A percentile compares a stretch with the other conserved stretches of the same genome.
phyloP scores from a whole-genome alignment of 1,140 invertebrate species.

The Cyclargus thomasi region DNA sequence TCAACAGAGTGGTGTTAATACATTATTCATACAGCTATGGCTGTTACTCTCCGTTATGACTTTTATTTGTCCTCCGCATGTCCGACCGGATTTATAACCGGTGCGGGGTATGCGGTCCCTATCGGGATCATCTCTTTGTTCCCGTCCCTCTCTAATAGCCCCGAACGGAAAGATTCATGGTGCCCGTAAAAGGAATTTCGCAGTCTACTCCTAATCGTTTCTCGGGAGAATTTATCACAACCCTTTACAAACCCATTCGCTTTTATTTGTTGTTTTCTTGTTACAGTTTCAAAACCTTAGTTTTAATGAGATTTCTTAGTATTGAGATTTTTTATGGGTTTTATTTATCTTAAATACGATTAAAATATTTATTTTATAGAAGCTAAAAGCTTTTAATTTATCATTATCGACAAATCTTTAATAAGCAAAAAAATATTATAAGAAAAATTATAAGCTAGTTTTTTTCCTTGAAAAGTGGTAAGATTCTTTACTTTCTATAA shows the following conservation, averaged over 20 bases:
- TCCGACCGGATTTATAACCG: conserved; percentile 29
- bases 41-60: conserved; percentile 52
- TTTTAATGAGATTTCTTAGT: background rate
- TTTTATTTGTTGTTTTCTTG: conserved; percentile 2
- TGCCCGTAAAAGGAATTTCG: conserved; percentile 58
- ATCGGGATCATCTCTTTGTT: conserved; percentile 56
- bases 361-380: no score
- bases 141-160: conserved; percentile 57
- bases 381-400: no score
- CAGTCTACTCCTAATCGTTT: conserved; percentile 56
- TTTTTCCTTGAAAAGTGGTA: no score
- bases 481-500: no score
- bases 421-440: no score
- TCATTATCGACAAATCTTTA: no score
- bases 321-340: background rate
- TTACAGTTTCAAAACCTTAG: background rate
- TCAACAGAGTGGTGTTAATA: conserved; percentile 36
- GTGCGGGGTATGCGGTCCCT: conserved; percentile 40
- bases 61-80: conserved; percentile 57
- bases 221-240: conserved; percentile 63
- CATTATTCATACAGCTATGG: conserved; percentile 50
- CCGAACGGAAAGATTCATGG: conserved; percentile 54
- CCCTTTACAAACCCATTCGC: conserved; percentile 38
- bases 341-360: no score
- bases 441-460: no score